Conservation (phyloP, 92 coral and sea anemone species). For the Isaurus tuberculatus region DNA sequence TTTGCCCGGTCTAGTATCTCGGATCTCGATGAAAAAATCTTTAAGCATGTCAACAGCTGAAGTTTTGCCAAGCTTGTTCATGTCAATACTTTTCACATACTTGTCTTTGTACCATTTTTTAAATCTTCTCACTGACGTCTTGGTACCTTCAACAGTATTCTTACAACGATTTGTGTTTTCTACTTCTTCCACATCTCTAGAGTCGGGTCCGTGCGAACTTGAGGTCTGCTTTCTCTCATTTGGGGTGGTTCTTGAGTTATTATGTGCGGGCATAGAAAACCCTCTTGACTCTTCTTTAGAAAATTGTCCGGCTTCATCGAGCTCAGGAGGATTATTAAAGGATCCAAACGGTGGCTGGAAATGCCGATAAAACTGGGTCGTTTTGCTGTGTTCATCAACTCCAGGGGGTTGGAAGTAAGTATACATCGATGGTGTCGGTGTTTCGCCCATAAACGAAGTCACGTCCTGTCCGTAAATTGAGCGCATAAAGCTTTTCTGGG, state of each 20-base stretch:
- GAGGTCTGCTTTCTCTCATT: conserved; percentile 66
- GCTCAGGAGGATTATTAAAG: conserved; percentile 51
- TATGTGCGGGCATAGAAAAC: conserved; percentile 59
- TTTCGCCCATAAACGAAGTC: conserved; percentile 73
- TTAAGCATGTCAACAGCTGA: conserved; percentile 93
- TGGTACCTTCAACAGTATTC: conserved; percentile 99
- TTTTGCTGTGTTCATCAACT: conserved; percentile 69
- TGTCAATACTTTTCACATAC: conserved; percentile 92
- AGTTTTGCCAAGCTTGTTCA: conserved; percentile 90
- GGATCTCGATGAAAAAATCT: conserved; percentile 98
- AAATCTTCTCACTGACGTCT: conserved; percentile 95
- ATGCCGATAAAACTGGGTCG: conserved; percentile 82
- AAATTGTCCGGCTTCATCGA: conserved; percentile 61
- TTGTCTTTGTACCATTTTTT: conserved; percentile 99
- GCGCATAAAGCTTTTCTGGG: conserved; percentile 71
- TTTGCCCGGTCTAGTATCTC: conserved; percentile 99
- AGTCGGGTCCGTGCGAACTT: conserved; percentile 69
- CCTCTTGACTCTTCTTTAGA: conserved; percentile 74
- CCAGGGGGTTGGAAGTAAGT: conserved; percentile 77
- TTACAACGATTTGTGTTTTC: conserved; percentile 97
- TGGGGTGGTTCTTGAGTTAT: conserved; percentile 63
- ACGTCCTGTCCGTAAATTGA: conserved; percentile 73
- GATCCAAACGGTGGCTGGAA: conserved; percentile 75
- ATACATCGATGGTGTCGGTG: conserved; percentile 77
- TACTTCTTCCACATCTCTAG: conserved; percentile 94